Base-by-base conservation (phyloP, 2,888 invertebrate species). In the Drosophila monieri region DNA sequence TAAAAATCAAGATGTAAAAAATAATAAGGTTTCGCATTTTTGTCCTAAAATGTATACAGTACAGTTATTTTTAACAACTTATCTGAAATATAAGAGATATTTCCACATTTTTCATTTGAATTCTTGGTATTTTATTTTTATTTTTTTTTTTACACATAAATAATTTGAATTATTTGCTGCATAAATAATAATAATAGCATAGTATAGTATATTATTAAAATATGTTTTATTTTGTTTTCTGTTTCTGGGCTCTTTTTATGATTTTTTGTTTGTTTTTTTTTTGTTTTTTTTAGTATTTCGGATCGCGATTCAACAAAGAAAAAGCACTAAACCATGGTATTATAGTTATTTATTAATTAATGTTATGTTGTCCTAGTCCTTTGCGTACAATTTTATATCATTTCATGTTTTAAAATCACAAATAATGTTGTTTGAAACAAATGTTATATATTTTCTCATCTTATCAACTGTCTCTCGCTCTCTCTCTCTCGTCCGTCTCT, bases 371-470 rank as follows among this genome's bases (percentile, higher is more conserved):
- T 65, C 59, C 62, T 78, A 84, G 80, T 80, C 77, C 61, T 81
- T 76, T 77, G 84, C 61, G 62, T 83, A 73, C 64, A 68, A 51
- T 47, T 72, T 77, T 74, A 84, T 84, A 84, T 84, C 83, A 80
- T 85, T 83, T 83, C 77, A 84, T 78, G 80, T 73, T 69, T 74
- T 78, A 72, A 85, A 84, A 85, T 83, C 83, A 85, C 80, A 85
- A 84, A 84, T 83, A 78, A 85, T 80, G 74, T 80, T 83, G 80
- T 84, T 84, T 80, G 76, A 78, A 85, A 84, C 86, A 85, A 83
- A 83, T 87, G 27, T 60, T 72, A 59, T 52, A 18, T 41, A 15
- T 91, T 93, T 98, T 98, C 53, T 60, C 55, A 53, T 35, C 39
- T 39, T 51, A 39, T 47, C 37, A 14, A 46, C 39, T 37, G 30